Conservation (phyloP, 2,113 vertebrate genomes). For the Suricata suricatta region DNA sequence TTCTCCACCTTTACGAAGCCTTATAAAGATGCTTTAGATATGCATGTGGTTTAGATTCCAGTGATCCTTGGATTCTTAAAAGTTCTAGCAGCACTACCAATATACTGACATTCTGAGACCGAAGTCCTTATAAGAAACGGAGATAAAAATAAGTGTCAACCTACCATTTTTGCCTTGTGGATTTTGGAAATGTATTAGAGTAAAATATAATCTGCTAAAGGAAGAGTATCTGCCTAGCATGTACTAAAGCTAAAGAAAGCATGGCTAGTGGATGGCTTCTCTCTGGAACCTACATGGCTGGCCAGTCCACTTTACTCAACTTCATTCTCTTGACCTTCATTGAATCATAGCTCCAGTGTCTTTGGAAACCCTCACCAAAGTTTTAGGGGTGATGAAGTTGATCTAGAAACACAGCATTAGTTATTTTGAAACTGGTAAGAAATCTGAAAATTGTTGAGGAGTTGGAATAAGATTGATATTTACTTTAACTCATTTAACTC, state of each 20-base stretch:
- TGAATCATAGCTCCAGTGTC: not conserved
- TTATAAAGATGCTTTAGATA: not conserved
- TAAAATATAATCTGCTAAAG: not conserved
- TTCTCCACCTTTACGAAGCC: not conserved
- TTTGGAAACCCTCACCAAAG: not conserved
- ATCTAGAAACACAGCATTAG: not conserved
- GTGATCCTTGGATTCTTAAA: not conserved
- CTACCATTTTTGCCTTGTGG: not conserved
- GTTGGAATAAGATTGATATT: not conserved
- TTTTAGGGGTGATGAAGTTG: not conserved
- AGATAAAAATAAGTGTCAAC: not conserved
- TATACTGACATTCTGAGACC: not conserved
- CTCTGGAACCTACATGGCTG: not conserved
- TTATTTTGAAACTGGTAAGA: not conserved
- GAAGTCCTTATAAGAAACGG: not conserved
- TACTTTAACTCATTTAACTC: not conserved
- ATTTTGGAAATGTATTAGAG: not conserved
- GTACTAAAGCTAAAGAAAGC: not conserved
- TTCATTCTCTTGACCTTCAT: not conserved
- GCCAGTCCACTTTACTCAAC: not conserved
- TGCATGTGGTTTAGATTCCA: not conserved
- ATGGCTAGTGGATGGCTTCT: not conserved
- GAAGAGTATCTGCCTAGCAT: not conserved
- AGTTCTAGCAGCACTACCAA: not conserved
- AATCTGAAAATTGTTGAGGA: not conserved